A percentile compares a stretch with the other conserved stretches of the same genome.
phyloP scores from a whole-genome alignment of 2,113 vertebrate genomes.

The Hiodon tergisus region DNA sequence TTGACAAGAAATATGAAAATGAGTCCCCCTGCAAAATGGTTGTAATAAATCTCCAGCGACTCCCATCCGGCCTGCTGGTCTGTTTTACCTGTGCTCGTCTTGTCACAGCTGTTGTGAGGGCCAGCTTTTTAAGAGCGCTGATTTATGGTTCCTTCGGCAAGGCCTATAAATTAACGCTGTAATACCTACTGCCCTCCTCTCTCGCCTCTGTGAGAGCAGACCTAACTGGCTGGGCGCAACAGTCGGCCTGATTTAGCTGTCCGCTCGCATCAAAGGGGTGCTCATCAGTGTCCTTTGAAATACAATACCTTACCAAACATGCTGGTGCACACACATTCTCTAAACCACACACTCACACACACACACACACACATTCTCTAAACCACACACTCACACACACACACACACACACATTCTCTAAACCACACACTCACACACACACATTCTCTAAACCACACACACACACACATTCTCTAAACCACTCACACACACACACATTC shows the following conservation, averaged over 20 bases:
- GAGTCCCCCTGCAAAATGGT: background rate
- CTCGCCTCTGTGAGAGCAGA: background rate
- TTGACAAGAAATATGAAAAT: slow-evolving; percentile 21
- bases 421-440: too few species aligned
- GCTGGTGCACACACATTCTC: too few species aligned
- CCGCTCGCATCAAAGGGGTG: background rate
- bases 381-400: too few species aligned
- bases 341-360: too few species aligned
- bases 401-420: too few species aligned
- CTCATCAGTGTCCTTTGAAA: too few species aligned
- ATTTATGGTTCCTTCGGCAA: slow-evolving; percentile 13
- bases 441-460: too few species aligned
- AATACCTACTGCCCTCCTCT: background rate
- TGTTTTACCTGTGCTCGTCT: background rate
- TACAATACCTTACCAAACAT: too few species aligned
- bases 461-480: background rate
- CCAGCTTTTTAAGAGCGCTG: background rate
- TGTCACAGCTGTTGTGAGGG: background rate
- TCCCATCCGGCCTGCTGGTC: background rate
- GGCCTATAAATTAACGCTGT: slow-evolving; percentile 16
- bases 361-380: too few species aligned
- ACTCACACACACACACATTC: background rate
- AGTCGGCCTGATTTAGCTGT: slow-evolving; percentile 3
- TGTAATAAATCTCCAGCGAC: background rate
- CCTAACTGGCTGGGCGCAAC: slow-evolving; percentile 13